Evolutionary conservation across 2,797 vertebrate genomes (phyloP).

Genomic region (Carduelis carduelis): DNA sequence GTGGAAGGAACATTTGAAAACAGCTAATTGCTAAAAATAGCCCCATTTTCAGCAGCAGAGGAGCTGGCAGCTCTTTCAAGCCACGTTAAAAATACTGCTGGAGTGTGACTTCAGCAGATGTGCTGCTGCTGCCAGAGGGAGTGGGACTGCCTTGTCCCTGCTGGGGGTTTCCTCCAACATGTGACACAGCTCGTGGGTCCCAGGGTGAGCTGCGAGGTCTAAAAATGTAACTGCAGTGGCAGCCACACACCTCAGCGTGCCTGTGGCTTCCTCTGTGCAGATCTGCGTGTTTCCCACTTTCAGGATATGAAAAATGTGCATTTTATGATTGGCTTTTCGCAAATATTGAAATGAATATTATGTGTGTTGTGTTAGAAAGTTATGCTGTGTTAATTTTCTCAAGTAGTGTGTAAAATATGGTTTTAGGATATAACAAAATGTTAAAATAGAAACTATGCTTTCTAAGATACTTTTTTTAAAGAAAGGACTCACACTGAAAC

Average conservation of each 20-base stretch:
- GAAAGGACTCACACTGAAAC: too few species aligned
- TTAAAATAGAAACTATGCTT: too few species aligned
- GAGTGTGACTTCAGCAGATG: slow-evolving; percentile 10
- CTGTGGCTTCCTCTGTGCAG: not conserved
- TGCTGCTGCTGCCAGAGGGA: not conserved
- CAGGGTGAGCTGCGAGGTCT: not conserved
- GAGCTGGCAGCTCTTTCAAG: slow-evolving; percentile 30
- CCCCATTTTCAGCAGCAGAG: not conserved
- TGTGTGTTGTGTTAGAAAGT: too few species aligned
- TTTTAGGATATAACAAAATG: too few species aligned
- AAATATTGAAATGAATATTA: too few species aligned
- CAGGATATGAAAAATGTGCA: not conserved
- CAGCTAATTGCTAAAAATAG: slow-evolving; percentile 33
- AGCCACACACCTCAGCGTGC: fast-evolving
- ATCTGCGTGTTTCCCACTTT: not conserved
- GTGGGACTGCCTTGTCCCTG: not conserved
- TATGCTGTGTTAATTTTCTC: too few species aligned
- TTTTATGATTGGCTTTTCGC: too few species aligned
- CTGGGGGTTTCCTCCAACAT: not conserved
- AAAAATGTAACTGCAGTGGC: not conserved
- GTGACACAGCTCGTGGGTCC: not conserved
- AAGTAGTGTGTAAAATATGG: too few species aligned
- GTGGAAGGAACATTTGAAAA: not conserved
- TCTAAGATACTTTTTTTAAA: too few species aligned
- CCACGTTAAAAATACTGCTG: slow-evolving; percentile 25